Evolutionary conservation across 64 coral and sea anemone genomes (phyloP).

Genomic region (Dendronephthya gigantea): DNA sequence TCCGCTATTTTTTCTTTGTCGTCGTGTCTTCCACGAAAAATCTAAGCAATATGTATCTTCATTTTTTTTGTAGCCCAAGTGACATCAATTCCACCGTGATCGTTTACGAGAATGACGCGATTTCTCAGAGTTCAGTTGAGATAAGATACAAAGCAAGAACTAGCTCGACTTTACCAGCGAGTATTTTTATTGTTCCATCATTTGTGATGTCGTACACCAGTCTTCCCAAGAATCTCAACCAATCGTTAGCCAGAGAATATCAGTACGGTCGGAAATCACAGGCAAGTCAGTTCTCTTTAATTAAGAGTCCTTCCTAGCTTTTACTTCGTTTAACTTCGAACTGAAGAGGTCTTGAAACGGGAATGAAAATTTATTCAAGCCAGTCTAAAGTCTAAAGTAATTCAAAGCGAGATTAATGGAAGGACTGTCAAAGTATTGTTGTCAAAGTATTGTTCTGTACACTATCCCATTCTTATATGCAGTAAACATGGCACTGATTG

Average conservation of each 20-base stretch:
- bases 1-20: too few relatives aligned
- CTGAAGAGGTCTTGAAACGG: neutral
- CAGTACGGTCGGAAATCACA: neutral
- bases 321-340: too few relatives aligned
- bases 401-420: too few relatives aligned
- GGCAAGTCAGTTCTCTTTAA: too few relatives aligned
- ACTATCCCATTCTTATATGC: too few relatives aligned
- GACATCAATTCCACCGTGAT: neutral
- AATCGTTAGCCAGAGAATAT: neutral
- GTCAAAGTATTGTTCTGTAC: too few relatives aligned
- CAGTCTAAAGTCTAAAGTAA: neutral
- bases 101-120: neutral
- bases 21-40: too few relatives aligned
- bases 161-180: neutral
- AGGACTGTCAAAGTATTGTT: too few relatives aligned
- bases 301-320: too few relatives aligned
- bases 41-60: neutral
- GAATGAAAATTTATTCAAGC: neutral
- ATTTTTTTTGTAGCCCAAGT: neutral
- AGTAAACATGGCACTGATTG: too few relatives aligned
- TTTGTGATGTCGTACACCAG: neutral
- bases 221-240: slow-evolving; percentile 3
- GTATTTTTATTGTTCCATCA: neutral
- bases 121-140: neutral
- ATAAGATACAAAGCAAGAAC: neutral